Evolutionary conservation across 2,888 invertebrate species (phyloP).

Genomic region (Stegophylla sp.): DNA sequence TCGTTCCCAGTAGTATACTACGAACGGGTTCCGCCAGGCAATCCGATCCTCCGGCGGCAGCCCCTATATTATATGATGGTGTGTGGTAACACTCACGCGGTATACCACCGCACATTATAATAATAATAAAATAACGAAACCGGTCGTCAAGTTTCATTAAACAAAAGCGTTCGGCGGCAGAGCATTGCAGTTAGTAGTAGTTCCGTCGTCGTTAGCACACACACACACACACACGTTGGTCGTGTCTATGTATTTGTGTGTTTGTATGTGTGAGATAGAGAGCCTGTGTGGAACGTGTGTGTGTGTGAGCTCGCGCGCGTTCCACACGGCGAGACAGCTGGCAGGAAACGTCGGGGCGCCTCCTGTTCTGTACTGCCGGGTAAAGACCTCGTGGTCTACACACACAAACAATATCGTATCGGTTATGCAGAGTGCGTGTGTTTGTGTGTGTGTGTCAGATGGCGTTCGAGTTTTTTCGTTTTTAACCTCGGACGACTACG

Average conservation of each 20-base stretch:
- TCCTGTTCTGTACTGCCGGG: conserved; percentile 51
- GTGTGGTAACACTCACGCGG: neutral
- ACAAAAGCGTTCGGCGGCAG: conserved; percentile 47
- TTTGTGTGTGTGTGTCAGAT: conserved; percentile 53
- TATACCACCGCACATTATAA: conserved; percentile 6
- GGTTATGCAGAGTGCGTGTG: neutral
- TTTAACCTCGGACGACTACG: conserved; percentile 46
- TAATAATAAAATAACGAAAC: conserved; percentile 33
- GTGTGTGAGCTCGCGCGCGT: conserved; percentile 23
- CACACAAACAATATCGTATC: conserved; percentile 22
- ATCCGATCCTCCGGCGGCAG: conserved; percentile 31
- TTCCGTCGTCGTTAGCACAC: neutral
- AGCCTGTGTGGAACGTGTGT: neutral
- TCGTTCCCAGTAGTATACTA: too few species aligned
- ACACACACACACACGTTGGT: too few species aligned
- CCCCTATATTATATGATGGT: neutral
- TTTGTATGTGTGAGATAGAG: neutral
- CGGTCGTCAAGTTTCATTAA: conserved; percentile 56
- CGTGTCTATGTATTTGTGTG: neutral
- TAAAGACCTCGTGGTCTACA: conserved; percentile 56
- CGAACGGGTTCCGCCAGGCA: neutral
- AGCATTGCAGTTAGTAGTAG: conserved; percentile 1
- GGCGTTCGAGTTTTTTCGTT: conserved; percentile 48
- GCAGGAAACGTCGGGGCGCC: conserved; percentile 55
- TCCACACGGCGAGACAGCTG: conserved; percentile 58